Conservation (phyloP, 2,888 invertebrate genomes). For the Lasioglossum morio region DNA sequence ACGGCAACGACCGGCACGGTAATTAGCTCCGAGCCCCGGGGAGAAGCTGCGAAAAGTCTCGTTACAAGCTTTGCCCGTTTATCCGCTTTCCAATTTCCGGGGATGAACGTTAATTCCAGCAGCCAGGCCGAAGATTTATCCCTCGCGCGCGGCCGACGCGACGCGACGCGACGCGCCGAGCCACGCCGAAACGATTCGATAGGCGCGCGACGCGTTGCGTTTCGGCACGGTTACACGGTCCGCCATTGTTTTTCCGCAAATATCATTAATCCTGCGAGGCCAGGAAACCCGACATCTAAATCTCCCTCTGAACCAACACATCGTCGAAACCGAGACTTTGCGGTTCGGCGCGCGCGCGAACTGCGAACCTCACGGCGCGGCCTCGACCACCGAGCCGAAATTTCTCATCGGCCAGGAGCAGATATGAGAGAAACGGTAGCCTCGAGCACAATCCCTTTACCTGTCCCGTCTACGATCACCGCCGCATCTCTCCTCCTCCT, state of each 20-base stretch:
- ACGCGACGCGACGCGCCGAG: too few relatives aligned
- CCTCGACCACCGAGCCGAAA: conserved; percentile 54
- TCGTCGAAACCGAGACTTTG: conserved; percentile 42
- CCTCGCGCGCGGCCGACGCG: neutral
- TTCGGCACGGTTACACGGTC: neutral
- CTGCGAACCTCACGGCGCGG: conserved; percentile 34
- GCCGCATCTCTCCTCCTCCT: neutral
- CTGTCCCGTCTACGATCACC: neutral
- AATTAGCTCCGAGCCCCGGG: conserved; percentile 34
- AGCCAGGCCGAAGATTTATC: neutral
- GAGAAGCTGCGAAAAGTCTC: conserved; percentile 18
- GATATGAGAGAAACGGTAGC: conserved; percentile 21
- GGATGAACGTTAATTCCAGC: conserved; percentile 9
- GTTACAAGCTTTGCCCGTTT: conserved; percentile 7
- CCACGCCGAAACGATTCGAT: neutral
- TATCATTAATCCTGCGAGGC: conserved; percentile 34
- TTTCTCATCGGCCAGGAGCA: conserved; percentile 37
- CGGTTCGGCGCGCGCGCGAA: conserved; percentile 41
- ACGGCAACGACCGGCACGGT: conserved; percentile 26
- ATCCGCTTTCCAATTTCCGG: conserved; percentile 1
- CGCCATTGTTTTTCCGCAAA: conserved; percentile 21
- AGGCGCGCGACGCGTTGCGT: neutral
- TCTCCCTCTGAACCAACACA: conserved; percentile 16
- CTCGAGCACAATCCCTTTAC: neutral
- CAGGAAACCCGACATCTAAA: conserved; percentile 24